phyloP scores from a whole-genome alignment of 2,113 vertebrate species.

The Lepus timidus region DNA sequence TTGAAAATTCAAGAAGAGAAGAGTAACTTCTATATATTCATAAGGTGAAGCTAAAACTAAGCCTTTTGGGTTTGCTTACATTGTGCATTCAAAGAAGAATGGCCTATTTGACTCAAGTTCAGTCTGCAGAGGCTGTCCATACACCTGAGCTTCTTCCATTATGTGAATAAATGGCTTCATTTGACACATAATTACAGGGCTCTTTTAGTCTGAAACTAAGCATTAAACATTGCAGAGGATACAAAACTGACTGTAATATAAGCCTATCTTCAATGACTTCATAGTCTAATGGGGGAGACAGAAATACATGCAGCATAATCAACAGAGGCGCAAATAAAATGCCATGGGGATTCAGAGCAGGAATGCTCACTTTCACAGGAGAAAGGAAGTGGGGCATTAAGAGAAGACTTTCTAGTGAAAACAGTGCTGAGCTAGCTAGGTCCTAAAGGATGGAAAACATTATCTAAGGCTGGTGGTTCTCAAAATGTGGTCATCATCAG shows the following conservation, averaged over 20 bases:
- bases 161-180: constrained; percentile 7
- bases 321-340: background rate
- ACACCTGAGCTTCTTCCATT: background rate
- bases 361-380: background rate
- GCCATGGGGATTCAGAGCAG: background rate
- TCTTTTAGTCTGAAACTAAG: constrained; percentile 1
- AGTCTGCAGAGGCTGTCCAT: background rate
- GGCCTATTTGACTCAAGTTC: background rate
- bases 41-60: background rate
- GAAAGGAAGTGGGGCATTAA: background rate
- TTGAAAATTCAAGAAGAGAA: constrained; percentile 14
- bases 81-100: constrained; percentile 33
- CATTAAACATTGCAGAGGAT: background rate
- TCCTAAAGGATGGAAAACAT: background rate
- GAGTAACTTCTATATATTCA: background rate
- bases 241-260: background rate
- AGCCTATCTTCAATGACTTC: background rate
- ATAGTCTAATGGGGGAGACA: background rate
- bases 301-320: constrained; percentile 14
- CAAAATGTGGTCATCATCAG: background rate
- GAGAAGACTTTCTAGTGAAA: background rate
- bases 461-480: background rate
- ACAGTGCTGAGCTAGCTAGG: background rate
- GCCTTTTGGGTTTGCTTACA: background rate
- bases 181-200: background rate